phyloP scores from a whole-genome alignment of 2,113 vertebrate genomes.

The Xiphophorus hellerii region DNA sequence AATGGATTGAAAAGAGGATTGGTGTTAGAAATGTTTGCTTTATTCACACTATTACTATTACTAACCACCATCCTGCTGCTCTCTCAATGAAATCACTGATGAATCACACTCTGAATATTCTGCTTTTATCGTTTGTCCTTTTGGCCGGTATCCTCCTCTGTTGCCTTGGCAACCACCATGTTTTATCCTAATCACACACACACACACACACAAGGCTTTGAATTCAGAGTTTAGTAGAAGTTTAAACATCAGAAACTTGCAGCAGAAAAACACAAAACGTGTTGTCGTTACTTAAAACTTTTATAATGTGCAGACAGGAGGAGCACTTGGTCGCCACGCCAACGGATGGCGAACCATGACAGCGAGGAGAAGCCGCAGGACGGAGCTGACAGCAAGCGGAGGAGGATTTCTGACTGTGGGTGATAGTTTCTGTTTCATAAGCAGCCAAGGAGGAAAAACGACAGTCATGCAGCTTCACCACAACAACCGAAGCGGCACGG shows the following conservation, averaged over 20 bases:
- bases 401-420: constrained; percentile 7
- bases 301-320: neutral
- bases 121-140: constrained; percentile 13
- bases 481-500: neutral
- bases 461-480: neutral
- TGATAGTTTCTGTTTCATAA: constrained; percentile 28
- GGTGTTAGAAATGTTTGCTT: too few relatives aligned
- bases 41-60: too few relatives aligned
- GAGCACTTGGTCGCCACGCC: neutral
- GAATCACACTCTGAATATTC: constrained; percentile 19
- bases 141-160: constrained; percentile 12
- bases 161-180: constrained; percentile 40
- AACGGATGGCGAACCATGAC: constrained; percentile 17
- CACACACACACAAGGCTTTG: neutral
- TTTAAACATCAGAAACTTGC: neutral
- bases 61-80: neutral
- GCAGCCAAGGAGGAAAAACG: constrained; percentile 13
- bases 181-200: neutral
- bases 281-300: neutral
- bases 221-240: neutral
- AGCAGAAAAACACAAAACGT: neutral
- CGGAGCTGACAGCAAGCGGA: constrained; percentile 1
- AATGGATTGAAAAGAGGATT: neutral
- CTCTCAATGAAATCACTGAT: constrained; percentile 4
- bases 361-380: constrained; percentile 21